Base-by-base conservation (phyloP, 35 echinoderm and acorn worm species). In the Lytechinus variegatus region DNA sequence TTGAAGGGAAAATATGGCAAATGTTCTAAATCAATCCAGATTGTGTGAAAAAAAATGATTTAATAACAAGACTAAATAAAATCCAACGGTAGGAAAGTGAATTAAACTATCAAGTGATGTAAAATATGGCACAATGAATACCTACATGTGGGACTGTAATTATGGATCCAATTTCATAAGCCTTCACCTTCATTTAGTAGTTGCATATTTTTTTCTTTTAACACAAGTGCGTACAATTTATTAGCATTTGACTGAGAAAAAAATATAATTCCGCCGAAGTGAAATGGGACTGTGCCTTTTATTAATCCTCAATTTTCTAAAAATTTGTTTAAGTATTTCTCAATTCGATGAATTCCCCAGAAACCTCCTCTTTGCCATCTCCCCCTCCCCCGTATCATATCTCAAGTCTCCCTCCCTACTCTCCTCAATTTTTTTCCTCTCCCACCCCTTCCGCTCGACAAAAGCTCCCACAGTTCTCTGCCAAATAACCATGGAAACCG, bases 401-500 rank as follows among this genome's bases (percentile, higher is more conserved):
- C 8, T 90, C 88, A n/a, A 28, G 9, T 54, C 6, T 90, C 88
- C 9, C 9, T 29, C 88, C 52, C 16, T 90, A 0, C 88, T 90
- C 1, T 21, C 27, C 28, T 54, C 29, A 1, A 5, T 44, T 10
- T 54, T 21, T 90, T 9, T 90, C 88, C 19, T 71, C 24, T 33
- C 87, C 8, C 87, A 10, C 28, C 87, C 87, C 87, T 88, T 9
- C 87, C 28, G 8, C 88, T 52, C 88, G 29, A 90, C 16, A 33
- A 5, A 44, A 90, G 88, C n/a, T 90, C 28, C 52, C 88, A 90
- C 29, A 90, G 88, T 52, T 19, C 66, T 79, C 66, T 90, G 29
- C 88, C 88, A 44, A 90, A 90, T 90, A 44, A 54, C 88, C 88
- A 90, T 90, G 88, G 88, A 28, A 90, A 90, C 88, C 88, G 28